Base-by-base conservation (phyloP, 2,113 vertebrate genomes). In the Puntigrus tetrazona region DNA sequence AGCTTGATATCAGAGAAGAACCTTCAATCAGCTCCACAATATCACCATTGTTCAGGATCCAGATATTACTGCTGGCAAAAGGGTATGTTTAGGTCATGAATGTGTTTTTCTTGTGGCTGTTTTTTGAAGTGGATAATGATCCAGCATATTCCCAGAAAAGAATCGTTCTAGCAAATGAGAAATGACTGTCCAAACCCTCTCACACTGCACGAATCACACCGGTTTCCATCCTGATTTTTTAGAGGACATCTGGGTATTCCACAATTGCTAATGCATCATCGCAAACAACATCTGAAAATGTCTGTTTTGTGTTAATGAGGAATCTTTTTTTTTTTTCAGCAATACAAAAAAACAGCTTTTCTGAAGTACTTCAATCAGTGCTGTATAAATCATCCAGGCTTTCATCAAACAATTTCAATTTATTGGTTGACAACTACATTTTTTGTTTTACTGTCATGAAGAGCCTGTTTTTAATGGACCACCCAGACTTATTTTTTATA, bases 81-180 rank as follows among this genome's bases (percentile, higher is more conserved):
- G n/a, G 31, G 27, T 34, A 47, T 45, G 47, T 31, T 76, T 36
- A 7, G 47, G 29, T 36, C 18, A 77, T 77, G 22, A 38, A 41
- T 78, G 1, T 41, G 31, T 38, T 31, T 38, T 38, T 59, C 34
- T 59, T 16, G 5, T 78, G 22, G 38, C 34, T 34, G 38, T 16
- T 25, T 16, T 36, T 78, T 78, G 34, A 59, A 78, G 76, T 38
- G 52, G 76, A 78, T 78, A 59, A 78, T 59, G 76, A 59, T 59
- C 22, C 22, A 8, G 34, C 59, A 59, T 59, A 38, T 78, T 78
- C 34, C 52, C 38, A 36, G 76, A 78, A 78, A 57, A 25, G 0
- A 25, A 78, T 78, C 3, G 0, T n/a, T 78, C 31, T 16, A n/a
- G 55, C 7, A 59, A 78, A 78, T 55, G 52, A 57, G 34, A 78